Conservation (phyloP, 2,797 vertebrate genomes). For the Eulemur mongoz region DNA sequence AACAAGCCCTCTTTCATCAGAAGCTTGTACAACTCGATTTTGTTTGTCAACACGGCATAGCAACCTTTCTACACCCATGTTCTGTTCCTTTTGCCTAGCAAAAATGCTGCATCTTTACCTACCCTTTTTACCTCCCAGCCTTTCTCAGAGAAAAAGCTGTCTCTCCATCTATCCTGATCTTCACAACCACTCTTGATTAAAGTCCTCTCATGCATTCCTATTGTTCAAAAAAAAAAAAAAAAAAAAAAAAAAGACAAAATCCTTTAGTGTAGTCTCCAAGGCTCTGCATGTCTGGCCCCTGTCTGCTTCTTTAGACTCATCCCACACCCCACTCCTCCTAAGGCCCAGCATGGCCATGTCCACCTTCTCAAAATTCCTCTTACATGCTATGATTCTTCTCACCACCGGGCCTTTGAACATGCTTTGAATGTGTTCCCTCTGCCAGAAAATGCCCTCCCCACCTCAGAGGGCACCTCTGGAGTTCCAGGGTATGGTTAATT, state of each 20-base stretch:
- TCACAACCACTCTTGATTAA: neutral
- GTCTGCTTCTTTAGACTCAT: neutral
- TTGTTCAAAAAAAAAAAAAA: neutral
- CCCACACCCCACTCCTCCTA: neutral
- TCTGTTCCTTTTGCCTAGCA: neutral
- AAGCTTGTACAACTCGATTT: neutral
- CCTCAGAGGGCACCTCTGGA: neutral
- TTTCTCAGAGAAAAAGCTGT: neutral
- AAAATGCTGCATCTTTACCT: neutral
- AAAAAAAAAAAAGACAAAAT: neutral
- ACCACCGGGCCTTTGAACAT: neutral
- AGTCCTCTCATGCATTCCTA: neutral
- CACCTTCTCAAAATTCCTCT: neutral
- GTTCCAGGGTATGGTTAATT: neutral
- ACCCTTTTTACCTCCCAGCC: neutral
- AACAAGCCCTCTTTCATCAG: neutral
- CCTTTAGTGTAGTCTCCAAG: neutral
- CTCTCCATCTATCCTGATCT: neutral
- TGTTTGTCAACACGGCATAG: neutral
- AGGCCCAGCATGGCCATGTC: neutral
- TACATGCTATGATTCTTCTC: neutral
- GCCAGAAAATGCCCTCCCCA: neutral
- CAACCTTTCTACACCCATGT: neutral
- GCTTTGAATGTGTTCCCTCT: neutral
- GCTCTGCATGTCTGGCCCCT: neutral